Evolutionary conservation across 1,140 invertebrate genomes (phyloP), one percentile per base, ranked within the genome.

Genomic region (Cryptotermes secundus): DNA sequence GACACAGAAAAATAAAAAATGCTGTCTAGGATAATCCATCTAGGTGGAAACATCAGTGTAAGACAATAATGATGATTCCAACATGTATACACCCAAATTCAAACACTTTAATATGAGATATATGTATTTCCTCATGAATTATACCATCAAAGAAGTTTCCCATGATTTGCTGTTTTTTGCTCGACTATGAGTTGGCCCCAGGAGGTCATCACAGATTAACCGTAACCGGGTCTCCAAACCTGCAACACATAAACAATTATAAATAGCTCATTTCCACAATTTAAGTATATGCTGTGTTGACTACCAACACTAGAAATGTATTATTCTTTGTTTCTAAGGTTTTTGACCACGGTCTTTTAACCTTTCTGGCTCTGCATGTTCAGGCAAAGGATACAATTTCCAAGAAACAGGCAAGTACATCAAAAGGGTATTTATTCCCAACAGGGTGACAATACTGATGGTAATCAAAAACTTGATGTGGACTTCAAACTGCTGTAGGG

Each of bases 181-280:
- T 42, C 91, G 91, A 84, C 92, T 91, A 88, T 95, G 93, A 86
- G 91, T 93, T 81, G 95, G 95, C 2, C 95, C 95, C 86, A 96
- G 90, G 83, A 96, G 91, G 88, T 95, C 94, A 88, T 96, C 93
- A 87, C 96, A 91, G 86, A 96, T 92, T 80, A 92, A 88, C 86
- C 95, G 90, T 59, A 96, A 88, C 85, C 94, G 92, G 84, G 91
- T 91, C 88, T 96, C 95, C 38, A 94, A 90, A 81, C 93, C 94
- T 89, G 88, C 87, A 90, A 85, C 90, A 88, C 83, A 86, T 86
- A 87, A 87, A 85, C 38, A 84, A 86, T 80, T 86, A 36, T 81
- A 81, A 45, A 84, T 84, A 35, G 83, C 85, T 72, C 86, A 38
- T 38, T 38, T 38, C 38, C 38, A 38, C 16, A 49, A 3, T 49